Evolutionary conservation across 1,140 invertebrate genomes (phyloP).

Genomic region (Sminthurides bifidus): DNA sequence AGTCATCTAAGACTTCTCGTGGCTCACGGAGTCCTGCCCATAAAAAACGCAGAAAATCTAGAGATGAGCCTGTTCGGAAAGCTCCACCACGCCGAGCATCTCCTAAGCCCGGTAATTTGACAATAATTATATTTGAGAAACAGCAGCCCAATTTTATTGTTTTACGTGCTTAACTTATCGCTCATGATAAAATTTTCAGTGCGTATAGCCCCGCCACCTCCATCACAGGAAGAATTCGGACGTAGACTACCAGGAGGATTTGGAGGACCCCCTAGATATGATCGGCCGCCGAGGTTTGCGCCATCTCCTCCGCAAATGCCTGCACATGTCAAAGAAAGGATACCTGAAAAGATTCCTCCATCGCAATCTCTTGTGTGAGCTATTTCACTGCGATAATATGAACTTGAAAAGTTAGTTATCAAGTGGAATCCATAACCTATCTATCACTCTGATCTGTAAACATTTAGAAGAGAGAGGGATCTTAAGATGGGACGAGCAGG

Average conservation of each 20-base stretch:
- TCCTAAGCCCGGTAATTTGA: slow-evolving; percentile 16
- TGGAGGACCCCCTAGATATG: slow-evolving; percentile 3
- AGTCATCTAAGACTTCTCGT: slow-evolving; percentile 22
- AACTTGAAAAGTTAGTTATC: no score
- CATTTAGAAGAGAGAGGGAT: slow-evolving; percentile 1
- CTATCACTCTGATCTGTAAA: not conserved
- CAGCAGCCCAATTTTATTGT: not conserved
- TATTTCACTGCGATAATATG: no score
- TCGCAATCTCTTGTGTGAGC: slow-evolving; percentile 11
- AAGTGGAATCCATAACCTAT: not conserved
- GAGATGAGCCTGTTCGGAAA: slow-evolving; percentile 21
- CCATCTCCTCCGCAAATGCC: slow-evolving; percentile 15
- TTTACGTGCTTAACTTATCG: not conserved
- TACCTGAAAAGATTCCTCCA: slow-evolving; percentile 9
- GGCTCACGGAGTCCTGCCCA: slow-evolving; percentile 16
- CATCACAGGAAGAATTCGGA: slow-evolving; percentile 22
- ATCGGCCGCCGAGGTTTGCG: slow-evolving; percentile 17
- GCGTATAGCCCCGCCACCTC: slow-evolving; percentile 27
- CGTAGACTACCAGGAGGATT: not conserved
- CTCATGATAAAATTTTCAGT: slow-evolving; percentile 10
- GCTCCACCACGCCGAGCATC: slow-evolving; percentile 24
- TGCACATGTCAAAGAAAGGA: slow-evolving; percentile 1
- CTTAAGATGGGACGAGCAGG: not conserved
- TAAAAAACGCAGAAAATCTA: slow-evolving; percentile 14
- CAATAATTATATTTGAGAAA: not conserved